Evolutionary conservation across 2,797 vertebrate species (phyloP).

Genomic region (Thunnus albacares): DNA sequence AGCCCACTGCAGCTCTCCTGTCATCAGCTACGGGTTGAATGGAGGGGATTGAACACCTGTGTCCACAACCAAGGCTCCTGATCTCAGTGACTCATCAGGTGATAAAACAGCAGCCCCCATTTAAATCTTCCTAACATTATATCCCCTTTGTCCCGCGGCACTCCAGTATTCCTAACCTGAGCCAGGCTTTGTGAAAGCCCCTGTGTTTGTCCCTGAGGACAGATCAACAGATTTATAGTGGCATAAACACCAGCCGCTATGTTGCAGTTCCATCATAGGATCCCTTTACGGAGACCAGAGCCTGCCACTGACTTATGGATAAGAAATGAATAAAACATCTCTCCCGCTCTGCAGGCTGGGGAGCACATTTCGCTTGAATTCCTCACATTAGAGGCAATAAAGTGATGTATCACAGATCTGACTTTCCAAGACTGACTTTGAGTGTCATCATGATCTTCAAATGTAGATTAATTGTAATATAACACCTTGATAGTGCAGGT

Average conservation of each 20-base stretch:
- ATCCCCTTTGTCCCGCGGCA: conserved; percentile 60
- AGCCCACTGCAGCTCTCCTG: conserved; percentile 7
- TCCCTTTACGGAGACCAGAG: conserved; percentile 60
- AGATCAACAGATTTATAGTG: conserved; percentile 70
- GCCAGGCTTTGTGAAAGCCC: conserved; percentile 65
- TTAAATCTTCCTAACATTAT: conserved; percentile 47
- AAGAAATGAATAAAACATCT: conserved; percentile 81
- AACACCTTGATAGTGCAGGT: not conserved
- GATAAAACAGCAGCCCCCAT: conserved; percentile 28
- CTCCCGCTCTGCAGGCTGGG: conserved; percentile 54
- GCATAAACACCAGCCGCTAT: conserved; percentile 62
- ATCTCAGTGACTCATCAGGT: conserved; percentile 54
- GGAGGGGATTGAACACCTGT: conserved; percentile 30
- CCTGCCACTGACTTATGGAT: conserved; percentile 69
- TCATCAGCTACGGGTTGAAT: conserved; percentile 25
- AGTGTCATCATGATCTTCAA: not conserved
- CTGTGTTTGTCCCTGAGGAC: conserved; percentile 65
- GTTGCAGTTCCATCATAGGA: conserved; percentile 67
- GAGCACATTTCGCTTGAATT: conserved; percentile 69
- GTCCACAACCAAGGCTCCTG: conserved; percentile 34
- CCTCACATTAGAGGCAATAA: conserved; percentile 65
- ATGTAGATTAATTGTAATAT: conserved; percentile 12
- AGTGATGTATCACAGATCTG: conserved; percentile 45
- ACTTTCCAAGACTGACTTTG: conserved; percentile 13
- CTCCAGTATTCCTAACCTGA: conserved; percentile 61